A percentile compares a stretch with the other conserved stretches of the same genome.
These are phyloP conservation scores for Drosophila sp. DNA, from an alignment of 1,140 invertebrate species.

Conservation along the genomic window DNA sequence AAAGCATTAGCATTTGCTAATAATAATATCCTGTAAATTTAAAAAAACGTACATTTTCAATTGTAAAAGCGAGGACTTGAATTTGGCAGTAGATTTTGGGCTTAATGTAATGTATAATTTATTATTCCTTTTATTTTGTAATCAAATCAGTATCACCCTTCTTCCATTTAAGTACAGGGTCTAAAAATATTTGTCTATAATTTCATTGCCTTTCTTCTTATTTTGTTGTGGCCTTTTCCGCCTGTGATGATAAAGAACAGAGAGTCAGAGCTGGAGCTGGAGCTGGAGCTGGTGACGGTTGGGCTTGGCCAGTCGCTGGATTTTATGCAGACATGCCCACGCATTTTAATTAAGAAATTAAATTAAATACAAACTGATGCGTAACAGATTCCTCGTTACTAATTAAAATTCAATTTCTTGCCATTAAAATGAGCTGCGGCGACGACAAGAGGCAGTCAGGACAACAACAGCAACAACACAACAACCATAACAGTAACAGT, in stretches of 20 bases:
- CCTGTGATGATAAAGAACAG: constrained; percentile 31
- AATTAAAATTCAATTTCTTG: constrained; percentile 84
- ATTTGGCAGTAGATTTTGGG: too few relatives aligned
- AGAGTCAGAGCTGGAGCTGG: neutral
- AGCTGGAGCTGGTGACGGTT: constrained; percentile 1
- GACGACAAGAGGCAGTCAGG: constrained; percentile 25
- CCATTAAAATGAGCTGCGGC: constrained; percentile 77
- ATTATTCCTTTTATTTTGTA: too few relatives aligned
- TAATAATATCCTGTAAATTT: too few relatives aligned
- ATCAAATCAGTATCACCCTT: too few relatives aligned
- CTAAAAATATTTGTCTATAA: constrained; percentile 15
- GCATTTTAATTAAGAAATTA: constrained; percentile 84
- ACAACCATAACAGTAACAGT: constrained; percentile 20
- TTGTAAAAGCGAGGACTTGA: too few relatives aligned
- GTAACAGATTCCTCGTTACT: constrained; percentile 83
- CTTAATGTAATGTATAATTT: too few relatives aligned
- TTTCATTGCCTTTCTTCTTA: constrained; percentile 2
- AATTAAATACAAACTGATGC: constrained; percentile 83
- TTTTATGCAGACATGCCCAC: constrained; percentile 77
- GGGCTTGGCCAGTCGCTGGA: constrained; percentile 56
- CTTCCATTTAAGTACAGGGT: too few relatives aligned
- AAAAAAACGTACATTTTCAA: too few relatives aligned
- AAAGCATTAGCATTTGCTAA: too few relatives aligned
- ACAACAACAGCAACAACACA: constrained; percentile 19
- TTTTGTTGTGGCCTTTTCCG: neutral